Conservation (phyloP, 1,140 invertebrate species). For the Lanistes nyassanus region DNA sequence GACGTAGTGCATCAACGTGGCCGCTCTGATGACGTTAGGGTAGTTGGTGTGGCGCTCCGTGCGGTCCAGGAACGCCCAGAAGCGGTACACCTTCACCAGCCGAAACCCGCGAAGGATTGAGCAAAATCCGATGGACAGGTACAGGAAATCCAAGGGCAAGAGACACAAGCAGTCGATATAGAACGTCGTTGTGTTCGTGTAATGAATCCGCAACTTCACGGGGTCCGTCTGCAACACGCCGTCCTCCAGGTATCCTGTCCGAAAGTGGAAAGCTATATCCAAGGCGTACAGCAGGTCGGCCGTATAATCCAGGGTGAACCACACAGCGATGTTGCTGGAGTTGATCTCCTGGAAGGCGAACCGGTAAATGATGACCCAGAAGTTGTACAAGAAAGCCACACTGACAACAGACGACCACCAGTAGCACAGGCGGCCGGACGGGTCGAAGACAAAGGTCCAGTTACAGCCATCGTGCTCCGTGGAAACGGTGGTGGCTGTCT, state of each 20-base stretch:
- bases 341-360: conserved; percentile 92
- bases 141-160: conserved; percentile 96
- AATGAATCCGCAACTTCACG: conserved; percentile 91
- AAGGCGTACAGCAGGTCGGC: conserved; percentile 95
- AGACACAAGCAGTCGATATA: conserved; percentile 99
- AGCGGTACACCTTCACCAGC: conserved; percentile 97
- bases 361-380: conserved; percentile 96
- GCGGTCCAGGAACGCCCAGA: conserved; percentile 98
- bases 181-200: conserved; percentile 98
- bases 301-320: conserved; percentile 97
- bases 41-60: conserved; percentile 99
- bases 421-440: conserved; percentile 66
- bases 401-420: conserved; percentile 81
- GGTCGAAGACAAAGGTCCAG: conserved; percentile 74
- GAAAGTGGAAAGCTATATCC: conserved; percentile 97
- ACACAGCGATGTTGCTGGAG: conserved; percentile 83
- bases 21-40: conserved; percentile 93
- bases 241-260: conserved; percentile 84
- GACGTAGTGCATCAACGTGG: conserved; percentile 93
- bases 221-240: conserved; percentile 93
- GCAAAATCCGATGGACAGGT: conserved; percentile 97
- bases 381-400: conserved; percentile 97
- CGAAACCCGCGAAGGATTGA: conserved; percentile 96
- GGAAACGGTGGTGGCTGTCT: conserved; percentile 43
- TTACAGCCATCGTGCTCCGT: conserved; percentile 74